Base-by-base conservation (phyloP, 2,113 vertebrate genomes). In the Anolis carolinensis region DNA sequence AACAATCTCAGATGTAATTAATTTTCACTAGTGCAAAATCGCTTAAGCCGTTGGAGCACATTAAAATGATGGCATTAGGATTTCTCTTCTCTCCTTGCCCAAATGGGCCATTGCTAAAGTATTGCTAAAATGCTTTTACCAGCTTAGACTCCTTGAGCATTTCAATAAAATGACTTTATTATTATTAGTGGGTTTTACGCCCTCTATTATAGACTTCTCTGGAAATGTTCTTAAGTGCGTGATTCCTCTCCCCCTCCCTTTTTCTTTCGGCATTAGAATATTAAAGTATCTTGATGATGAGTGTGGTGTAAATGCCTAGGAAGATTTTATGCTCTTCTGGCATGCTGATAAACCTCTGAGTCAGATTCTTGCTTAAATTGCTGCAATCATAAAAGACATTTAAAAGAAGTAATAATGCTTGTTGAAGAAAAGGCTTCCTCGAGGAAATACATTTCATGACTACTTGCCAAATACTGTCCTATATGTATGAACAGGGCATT, bases 91-190 rank as follows among this genome's bases (percentile, higher is more conserved):
- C 65, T 7, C 65, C 23, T 18, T 63, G 25, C 27, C 70, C 70
- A 59, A 80, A 88, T 59, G 70, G 59, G 32, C 55, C 34, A 48
- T 39, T 87, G 86, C 63, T 73, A 86, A 81, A 72, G 2, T 36
- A 82, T 67, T 63, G 6, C 68, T 74, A 76, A 91, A 68, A 62
- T 85, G 87, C 65, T 88, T 85, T 85, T 81, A 85, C 65, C 63
- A 85, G 72, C 18, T 75, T 77, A n/a, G 76, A 18, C 79, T 20
- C 39, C 62, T 84, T 27, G 75, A 34, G 63, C 63, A 72, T 75
- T 65, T 84, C 77, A 84, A 65, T 67, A 77, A n/a, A 76, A 74
- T 76, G 79, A 21, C n/a, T 83, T 39, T 27, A n/a, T 44, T 74
- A 21, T 76, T 82, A 25, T 23, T 55, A 50, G 77, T 32, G 27